Evolutionary conservation across 2,113 vertebrate genomes (phyloP).

Genomic region (Cololabis saira): DNA sequence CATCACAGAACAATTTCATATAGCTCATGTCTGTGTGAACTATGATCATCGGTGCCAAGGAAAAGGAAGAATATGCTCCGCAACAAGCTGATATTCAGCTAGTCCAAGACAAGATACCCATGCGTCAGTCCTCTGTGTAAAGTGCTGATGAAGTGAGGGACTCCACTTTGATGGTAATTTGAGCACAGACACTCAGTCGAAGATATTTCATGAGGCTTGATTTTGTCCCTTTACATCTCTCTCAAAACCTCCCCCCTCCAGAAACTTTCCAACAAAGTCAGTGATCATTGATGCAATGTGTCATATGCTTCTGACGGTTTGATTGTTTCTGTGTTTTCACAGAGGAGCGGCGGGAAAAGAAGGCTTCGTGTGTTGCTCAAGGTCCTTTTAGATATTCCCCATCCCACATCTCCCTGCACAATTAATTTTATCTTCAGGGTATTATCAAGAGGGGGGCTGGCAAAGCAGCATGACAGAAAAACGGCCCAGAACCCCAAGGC

Average conservation of each 20-base stretch:
- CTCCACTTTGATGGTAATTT: conserved; percentile 53
- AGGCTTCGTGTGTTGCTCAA: conserved; percentile 73
- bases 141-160: conserved; percentile 38
- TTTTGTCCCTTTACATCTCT: conserved; percentile 54
- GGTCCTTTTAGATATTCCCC: conserved; percentile 79
- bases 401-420: conserved; percentile 80
- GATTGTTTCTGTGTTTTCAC: conserved; percentile 71
- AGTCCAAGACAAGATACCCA: conserved; percentile 14
- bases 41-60: conserved; percentile 4
- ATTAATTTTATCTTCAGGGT: conserved; percentile 84
- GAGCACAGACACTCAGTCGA: conserved; percentile 37
- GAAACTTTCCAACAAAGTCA: conserved; percentile 57
- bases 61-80: neutral
- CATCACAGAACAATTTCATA: too few species aligned
- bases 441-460: conserved; percentile 78
- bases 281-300: conserved; percentile 50
- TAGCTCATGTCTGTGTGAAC: neutral
- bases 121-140: conserved; percentile 5
- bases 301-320: conserved; percentile 64
- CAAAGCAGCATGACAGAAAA: conserved; percentile 81
- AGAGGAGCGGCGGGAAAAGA: conserved; percentile 50
- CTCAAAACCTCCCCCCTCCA: conserved; percentile 43
- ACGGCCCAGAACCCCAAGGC: conserved; percentile 72
- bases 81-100: neutral
- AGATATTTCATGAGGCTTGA: conserved; percentile 45